Evolutionary conservation across 2,113 vertebrate species (phyloP).

Genomic region (Panurus biarmicus): DNA sequence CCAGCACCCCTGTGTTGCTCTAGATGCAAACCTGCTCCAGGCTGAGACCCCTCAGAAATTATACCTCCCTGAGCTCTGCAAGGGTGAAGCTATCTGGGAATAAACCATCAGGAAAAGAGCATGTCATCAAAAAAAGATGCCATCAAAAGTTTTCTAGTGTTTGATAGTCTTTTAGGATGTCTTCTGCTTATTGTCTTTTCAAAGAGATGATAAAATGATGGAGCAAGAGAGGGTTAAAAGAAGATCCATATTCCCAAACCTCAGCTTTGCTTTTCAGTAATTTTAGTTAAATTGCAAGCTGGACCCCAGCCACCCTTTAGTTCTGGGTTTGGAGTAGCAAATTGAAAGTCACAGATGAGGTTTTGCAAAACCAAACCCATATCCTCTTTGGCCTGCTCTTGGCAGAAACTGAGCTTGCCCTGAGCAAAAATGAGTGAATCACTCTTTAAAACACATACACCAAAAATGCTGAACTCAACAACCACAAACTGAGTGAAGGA

Average conservation of each 20-base stretch:
- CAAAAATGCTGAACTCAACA: slow-evolving; percentile 41
- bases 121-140: not conserved
- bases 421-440: not conserved
- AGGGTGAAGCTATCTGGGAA: not conserved
- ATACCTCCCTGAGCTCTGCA: not conserved
- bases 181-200: not conserved
- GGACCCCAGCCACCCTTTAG: not conserved
- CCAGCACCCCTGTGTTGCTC: accelerated
- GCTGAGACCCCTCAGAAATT: not conserved
- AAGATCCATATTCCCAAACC: not conserved
- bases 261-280: not conserved
- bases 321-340: slow-evolving; percentile 18
- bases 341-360: slow-evolving; percentile 1
- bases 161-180: not conserved
- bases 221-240: not conserved
- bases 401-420: slow-evolving; percentile 6
- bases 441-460: not conserved
- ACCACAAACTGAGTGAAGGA: not conserved
- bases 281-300: not conserved
- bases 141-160: not conserved
- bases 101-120: not conserved
- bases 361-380: slow-evolving; percentile 27
- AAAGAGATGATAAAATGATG: not conserved
- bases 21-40: not conserved
- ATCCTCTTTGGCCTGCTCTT: not conserved